Percentiles rank a stretch among this genome's conserved stretches.
phyloP scores from a whole-genome alignment of 2,797 vertebrate genomes.

The Danio choprae region DNA sequence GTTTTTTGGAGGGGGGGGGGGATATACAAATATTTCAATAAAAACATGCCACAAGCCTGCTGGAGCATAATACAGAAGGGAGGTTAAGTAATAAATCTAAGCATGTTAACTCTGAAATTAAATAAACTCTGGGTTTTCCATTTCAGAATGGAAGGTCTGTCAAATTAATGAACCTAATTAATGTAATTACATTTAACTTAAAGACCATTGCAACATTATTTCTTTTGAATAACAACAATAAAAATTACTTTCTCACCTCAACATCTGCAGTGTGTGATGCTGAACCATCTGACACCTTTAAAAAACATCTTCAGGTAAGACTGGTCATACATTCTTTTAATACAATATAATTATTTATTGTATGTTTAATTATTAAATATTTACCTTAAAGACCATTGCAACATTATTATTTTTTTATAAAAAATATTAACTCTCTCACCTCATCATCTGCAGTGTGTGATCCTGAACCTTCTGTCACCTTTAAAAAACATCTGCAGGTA shows the following conservation, averaged over 20 bases:
- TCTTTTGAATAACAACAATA: background rate
- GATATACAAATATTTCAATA: slow-evolving; percentile 10
- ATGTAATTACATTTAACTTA: too few species aligned
- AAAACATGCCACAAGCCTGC: background rate
- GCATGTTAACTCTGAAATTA: too few species aligned
- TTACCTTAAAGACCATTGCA: too few species aligned
- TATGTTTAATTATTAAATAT: too few species aligned
- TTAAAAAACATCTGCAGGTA: slow-evolving; percentile 17
- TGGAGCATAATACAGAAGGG: too few species aligned
- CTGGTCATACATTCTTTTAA: slow-evolving; percentile 4
- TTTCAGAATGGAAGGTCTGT: too few species aligned
- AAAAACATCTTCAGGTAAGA: slow-evolving; percentile 14
- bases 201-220: background rate
- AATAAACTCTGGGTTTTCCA: too few species aligned
- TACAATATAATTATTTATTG: background rate
- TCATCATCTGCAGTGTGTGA: background rate
- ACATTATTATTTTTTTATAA: too few species aligned
- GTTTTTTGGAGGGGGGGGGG: too few species aligned
- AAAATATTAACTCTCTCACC: background rate
- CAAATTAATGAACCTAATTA: too few species aligned
- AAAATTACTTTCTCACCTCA: background rate
- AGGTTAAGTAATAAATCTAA: background rate
- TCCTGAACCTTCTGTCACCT: slow-evolving; percentile 15
- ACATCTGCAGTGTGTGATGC: slow-evolving; percentile 11
- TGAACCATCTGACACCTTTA: slow-evolving; percentile 16